Base-by-base conservation (phyloP, 2,113 vertebrate genomes). In the Alectura lathami region DNA sequence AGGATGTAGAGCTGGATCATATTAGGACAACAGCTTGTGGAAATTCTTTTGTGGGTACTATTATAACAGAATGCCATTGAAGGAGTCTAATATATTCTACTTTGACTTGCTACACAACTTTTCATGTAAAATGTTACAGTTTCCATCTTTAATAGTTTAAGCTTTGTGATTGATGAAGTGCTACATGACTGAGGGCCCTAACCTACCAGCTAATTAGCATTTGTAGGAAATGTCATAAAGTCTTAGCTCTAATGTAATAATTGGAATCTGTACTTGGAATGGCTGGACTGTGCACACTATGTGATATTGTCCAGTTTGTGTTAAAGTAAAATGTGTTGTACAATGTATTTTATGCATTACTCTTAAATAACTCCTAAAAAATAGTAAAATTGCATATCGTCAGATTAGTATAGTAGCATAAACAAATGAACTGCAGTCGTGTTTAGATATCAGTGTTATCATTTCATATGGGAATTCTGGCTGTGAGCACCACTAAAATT, bases 121-220 rank as follows among this genome's bases (percentile, higher is more conserved):
- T 91, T 93, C 30, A 91, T 88, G 82, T 94, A 95, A 94, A 96
- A 94, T 83, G 86, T 93, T 96, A 94, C 73, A 60, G 70, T 95
- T 97, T 92, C 83, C 85, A 95, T 96, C 86, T 95, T 96, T 96
- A 96, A 93, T 94, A 92, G 80, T 92, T 96, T 83, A 96, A 86
- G 68, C 70, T 86, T 96, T 77, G 82, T 91, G 91, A 94, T 72
- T 96, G 91, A 96, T 96, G 94, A 97, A 95, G 96, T 96, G 96
- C 89, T 91, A 94, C 60, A 53, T 94, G 89, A 96, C 91, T 83
- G 38, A 95, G 64, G 88, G 93, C 80, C 75, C 79, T 93, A 94
- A 94, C 45, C 64, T 92, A 95, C 74, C 81, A 94, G 91, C 83
- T 93, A 97, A 95, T 97, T 96, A 96, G 86, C 50, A 81, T 94